A percentile compares a stretch with the other conserved stretches of the same genome.
Evolutionary conservation across 2,888 invertebrate species (phyloP).

Genomic region (Tinea pellionella): DNA sequence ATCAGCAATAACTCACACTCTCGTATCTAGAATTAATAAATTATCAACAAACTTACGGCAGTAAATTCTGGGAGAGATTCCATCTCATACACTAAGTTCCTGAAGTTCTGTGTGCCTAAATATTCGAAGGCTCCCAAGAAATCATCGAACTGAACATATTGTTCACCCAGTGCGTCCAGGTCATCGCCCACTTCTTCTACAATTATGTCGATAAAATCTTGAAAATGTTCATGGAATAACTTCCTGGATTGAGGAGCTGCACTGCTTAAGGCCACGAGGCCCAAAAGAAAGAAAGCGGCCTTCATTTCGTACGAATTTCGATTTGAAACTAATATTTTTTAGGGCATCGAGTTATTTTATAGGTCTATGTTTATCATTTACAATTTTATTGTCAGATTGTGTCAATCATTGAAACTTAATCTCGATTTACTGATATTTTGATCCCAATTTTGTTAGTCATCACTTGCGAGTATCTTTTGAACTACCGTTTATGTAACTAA

Average conservation of each 20-base stretch:
- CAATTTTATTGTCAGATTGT: background rate
- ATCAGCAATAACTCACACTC: background rate
- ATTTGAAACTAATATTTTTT: background rate
- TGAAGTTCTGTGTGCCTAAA: slow-evolving; percentile 35
- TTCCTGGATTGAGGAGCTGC: slow-evolving; percentile 21
- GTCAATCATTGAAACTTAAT: slow-evolving; percentile 1
- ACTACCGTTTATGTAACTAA: background rate
- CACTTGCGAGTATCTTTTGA: background rate
- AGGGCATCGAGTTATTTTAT: background rate
- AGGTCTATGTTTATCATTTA: background rate
- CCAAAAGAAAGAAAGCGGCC: slow-evolving; percentile 1
- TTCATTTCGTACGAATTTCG: slow-evolving; percentile 4
- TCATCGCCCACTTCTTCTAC: slow-evolving; percentile 28
- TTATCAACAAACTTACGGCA: slow-evolving; percentile 34
- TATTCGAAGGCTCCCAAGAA: slow-evolving; percentile 32
- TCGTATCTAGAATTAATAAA: background rate
- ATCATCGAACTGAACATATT: slow-evolving; percentile 38
- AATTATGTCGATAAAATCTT: slow-evolving; percentile 42
- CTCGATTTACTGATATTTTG: background rate
- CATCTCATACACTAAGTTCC: slow-evolving; percentile 39
- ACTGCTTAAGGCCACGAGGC: background rate
- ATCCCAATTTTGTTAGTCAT: background rate
- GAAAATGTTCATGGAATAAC: slow-evolving; percentile 44
- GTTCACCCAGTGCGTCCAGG: slow-evolving; percentile 24
- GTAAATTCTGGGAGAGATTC: slow-evolving; percentile 44